These are phyloP conservation scores for Sarcophaga carnaria DNA, from an alignment of 2,888 invertebrate genomes.

Conservation along the genomic window DNA sequence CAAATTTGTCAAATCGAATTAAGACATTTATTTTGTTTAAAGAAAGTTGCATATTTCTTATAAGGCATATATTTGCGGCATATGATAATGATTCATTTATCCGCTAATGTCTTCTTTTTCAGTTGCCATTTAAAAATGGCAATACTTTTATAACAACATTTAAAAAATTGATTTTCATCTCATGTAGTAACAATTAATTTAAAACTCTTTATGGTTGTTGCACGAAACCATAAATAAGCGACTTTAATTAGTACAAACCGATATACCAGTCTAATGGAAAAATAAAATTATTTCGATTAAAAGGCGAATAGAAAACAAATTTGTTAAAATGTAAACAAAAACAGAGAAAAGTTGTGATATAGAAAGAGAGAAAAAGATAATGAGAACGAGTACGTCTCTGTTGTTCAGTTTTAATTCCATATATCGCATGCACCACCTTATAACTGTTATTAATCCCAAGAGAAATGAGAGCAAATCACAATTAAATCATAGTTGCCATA, in stretches of 20 bases:
- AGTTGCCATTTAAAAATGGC: constrained; percentile 14
- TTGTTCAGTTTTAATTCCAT: too few species aligned
- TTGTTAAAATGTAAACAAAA: neutral
- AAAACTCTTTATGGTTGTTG: constrained; percentile 53
- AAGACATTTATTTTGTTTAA: constrained; percentile 44
- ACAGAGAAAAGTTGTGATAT: neutral
- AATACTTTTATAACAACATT: neutral
- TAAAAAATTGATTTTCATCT: constrained; percentile 64
- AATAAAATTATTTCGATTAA: constrained; percentile 2
- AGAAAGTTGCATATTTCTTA: constrained; percentile 17
- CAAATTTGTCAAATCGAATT: constrained; percentile 44
- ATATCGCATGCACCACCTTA: too few species aligned
- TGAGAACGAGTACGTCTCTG: neutral
- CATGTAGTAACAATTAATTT: constrained; percentile 65
- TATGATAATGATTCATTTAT: constrained; percentile 54
- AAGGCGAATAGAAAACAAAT: neutral
- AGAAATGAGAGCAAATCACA: too few species aligned
- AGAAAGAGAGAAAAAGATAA: neutral
- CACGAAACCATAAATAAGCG: constrained; percentile 54
- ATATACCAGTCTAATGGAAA: constrained; percentile 29
- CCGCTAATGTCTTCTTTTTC: constrained; percentile 1
- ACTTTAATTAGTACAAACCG: constrained; percentile 54
- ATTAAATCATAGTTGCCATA: too few species aligned
- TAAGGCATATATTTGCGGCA: constrained; percentile 20
- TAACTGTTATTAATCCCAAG: too few species aligned